Base-by-base conservation (phyloP, 1,140 invertebrate genomes). In the Elysia chlorotica region DNA sequence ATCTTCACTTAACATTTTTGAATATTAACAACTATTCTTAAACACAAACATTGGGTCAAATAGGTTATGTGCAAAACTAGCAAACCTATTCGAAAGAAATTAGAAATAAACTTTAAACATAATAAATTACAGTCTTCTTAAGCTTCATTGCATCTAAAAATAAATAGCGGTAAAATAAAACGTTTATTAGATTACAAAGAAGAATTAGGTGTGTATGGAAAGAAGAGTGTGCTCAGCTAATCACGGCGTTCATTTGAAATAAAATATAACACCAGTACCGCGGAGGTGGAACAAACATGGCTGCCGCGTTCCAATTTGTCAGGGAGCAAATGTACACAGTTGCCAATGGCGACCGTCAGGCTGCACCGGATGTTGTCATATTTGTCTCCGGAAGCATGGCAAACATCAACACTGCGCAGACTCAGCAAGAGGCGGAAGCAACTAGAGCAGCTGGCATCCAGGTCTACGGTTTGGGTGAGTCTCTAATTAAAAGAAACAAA, bases 301-400 rank as follows among this genome's bases (percentile, higher is more conserved):
- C 65, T 6, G 73, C 65, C 17, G 80, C 73, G 25, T 48, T 80
- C 23, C 65, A 73, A 2, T 56, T 38, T 14, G 68, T 80, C 6
- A 63, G 71, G 25, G 35, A 28, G 0, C n/a, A 71, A 0, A 76
- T 80, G 71, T 82, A 78, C 41, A 76, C 65, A 48, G 36, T 48
- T 17, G 25, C 2, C 0, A 78, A 77, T 38, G 80, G 80, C 19
- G 80, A 82, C 41, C 63, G 80, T 35, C 63, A 75, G 5, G 70
- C 75, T 36, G 82, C 80, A 4, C 41, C 63, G 1, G 83, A 84
- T 71, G 76, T 81, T 23, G 76, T 62, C 35, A 81, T 84, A 48
- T 69, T 83, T 6, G 63, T 84, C 6, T 82, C 82, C 33, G 82
- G 82, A 57, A 61, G 33, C 28, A 31, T 35, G 4, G 17, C 33